Evolutionary conservation across 2,797 vertebrate genomes (phyloP), one percentile per base, ranked within the genome.

Genomic region (Tragopan temminckii): DNA sequence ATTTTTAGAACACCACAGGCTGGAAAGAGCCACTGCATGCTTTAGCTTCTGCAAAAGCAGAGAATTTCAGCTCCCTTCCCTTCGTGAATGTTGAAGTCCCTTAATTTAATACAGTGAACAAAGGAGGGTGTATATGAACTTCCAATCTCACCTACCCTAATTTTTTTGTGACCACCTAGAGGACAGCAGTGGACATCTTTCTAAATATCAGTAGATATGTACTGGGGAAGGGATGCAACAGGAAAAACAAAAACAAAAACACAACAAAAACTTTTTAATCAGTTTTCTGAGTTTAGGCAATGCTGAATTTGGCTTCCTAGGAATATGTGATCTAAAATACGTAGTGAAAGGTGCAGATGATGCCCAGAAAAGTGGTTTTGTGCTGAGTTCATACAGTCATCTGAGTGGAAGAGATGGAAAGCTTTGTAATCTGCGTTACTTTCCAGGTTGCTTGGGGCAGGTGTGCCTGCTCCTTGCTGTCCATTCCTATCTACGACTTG

Each of bases 31-130:
- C 38, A 24, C 40, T 66, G 57, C 33, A 23, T 48, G 15, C 45
- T 17, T 90, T 80, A 67, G 45, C 29, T 69, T 89, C 40, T 71
- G 19, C 45, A 71, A 38, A 71, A 80, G 11, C 18, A 76, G 15
- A 21, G n/a, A 53, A 77, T 76, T 93, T 90, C 23, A 77, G 19
- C 35, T 36, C 62, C n/a, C 61, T 31, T 64, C 21, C 57, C 78
- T 62, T 68, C 27, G 13, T 1, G 0, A 53, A 43, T 46, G n/a
- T 25, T 21, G 43, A 61, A 74, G 12, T 78, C 59, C 6, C 19
- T 81, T 63, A 13, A 4, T 84, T 81, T 58, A 59, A 43, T 59
- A 21, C 16, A 69, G 35, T 3, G 23, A 50, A 29, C 33, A 87
- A 36, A 38, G 75, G 66, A 71, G 19, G 3, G 3, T 42, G 8